Conservation (phyloP, 1,140 invertebrate genomes). For the Caenorhabditis brenneri region DNA sequence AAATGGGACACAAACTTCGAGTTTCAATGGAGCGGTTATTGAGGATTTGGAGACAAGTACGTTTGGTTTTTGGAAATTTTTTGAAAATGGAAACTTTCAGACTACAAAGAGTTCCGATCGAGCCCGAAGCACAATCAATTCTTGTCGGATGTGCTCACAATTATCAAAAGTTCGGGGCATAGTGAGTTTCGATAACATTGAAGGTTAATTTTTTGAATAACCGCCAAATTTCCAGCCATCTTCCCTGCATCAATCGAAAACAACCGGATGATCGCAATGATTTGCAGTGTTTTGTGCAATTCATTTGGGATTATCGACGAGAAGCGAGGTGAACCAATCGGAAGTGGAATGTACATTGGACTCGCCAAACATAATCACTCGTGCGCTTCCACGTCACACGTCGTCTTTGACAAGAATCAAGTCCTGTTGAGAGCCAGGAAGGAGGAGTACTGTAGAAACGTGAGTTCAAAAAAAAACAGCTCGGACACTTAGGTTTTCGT, state of each 20-base stretch:
- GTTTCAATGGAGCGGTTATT: not conserved
- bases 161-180: not conserved
- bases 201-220: no score
- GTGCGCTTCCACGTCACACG: not conserved
- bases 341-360: not conserved
- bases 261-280: not conserved
- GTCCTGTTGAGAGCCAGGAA: not conserved
- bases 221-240: not conserved
- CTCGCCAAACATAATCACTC: conserved; percentile 18
- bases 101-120: conserved; percentile 20
- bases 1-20: not conserved
- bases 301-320: not conserved
- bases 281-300: conserved; percentile 19
- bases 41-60: conserved; percentile 13
- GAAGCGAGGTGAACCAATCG: not conserved
- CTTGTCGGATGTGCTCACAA: not conserved
- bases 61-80: not conserved
- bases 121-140: conserved; percentile 17
- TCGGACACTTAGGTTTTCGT: no score
- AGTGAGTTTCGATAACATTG: not conserved
- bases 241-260: not conserved
- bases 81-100: not conserved
- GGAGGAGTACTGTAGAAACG: not conserved
- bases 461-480: not conserved
- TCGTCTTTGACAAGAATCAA: not conserved